These are phyloP conservation scores for Paramormyrops kingsleyae DNA, from an alignment of 2,113 vertebrate genomes.

Conservation along the genomic window DNA sequence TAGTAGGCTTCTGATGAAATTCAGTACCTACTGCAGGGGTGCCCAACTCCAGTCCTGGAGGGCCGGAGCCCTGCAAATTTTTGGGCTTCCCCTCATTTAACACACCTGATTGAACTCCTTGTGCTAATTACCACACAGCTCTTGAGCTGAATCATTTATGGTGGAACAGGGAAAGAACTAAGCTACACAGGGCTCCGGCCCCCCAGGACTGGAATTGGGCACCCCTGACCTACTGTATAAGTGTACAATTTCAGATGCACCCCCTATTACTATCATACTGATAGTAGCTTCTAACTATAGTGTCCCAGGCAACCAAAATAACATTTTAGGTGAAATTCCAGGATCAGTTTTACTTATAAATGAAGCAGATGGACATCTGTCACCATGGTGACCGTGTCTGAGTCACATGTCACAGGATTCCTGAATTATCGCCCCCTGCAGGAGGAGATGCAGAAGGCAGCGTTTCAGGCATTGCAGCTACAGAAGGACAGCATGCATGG, in stretches of 20 bases:
- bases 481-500: conserved; percentile 83
- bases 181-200: too few relatives aligned
- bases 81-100: too few relatives aligned
- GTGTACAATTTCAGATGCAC: neutral
- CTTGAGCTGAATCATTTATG: too few relatives aligned
- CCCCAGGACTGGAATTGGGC: too few relatives aligned
- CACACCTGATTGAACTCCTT: too few relatives aligned
- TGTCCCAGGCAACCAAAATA: neutral
- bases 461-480: conserved; percentile 89
- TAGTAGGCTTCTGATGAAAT: neutral
- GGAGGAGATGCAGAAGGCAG: conserved; percentile 91
- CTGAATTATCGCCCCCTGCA: conserved; percentile 40
- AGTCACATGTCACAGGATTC: neutral
- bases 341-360: neutral
- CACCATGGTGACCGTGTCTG: neutral
- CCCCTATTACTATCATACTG: neutral
- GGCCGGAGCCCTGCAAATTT: too few relatives aligned
- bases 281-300: neutral
- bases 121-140: too few relatives aligned
- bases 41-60: too few relatives aligned
- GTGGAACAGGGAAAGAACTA: too few relatives aligned
- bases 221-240: neutral
- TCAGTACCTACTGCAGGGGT: neutral
- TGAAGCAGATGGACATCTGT: neutral
- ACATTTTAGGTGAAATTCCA: neutral